phyloP scores from a whole-genome alignment of 2,797 vertebrate species.

The Takifugu rubripes region DNA sequence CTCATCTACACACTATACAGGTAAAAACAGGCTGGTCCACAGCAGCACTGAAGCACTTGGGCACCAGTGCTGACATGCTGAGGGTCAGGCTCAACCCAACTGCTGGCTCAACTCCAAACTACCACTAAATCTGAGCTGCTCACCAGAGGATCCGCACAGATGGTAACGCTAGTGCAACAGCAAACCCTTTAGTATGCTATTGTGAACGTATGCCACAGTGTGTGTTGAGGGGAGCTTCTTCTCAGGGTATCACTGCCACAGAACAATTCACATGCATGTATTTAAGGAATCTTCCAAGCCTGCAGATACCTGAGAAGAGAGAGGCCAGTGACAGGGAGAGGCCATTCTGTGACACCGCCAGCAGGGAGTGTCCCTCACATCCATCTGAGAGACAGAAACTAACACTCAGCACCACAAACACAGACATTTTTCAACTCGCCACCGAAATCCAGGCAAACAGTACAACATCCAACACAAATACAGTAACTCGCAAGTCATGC shows the following conservation, averaged over 20 bases:
- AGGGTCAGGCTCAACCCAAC: constrained; percentile 11
- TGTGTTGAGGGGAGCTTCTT: constrained; percentile 24
- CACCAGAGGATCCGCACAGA: too few species aligned
- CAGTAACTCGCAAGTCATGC: constrained; percentile 13
- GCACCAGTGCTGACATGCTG: constrained; percentile 15
- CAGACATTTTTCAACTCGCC: constrained; percentile 34
- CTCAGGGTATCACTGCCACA: constrained; percentile 11
- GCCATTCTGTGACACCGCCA: constrained; percentile 88
- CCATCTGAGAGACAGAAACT: constrained; percentile 91
- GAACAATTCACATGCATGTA: constrained; percentile 9
- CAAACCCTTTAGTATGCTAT: too few species aligned
- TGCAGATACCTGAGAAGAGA: constrained; percentile 89
- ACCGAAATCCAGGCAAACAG: constrained; percentile 2
- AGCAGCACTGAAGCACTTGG: constrained; percentile 14
- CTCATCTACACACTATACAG: constrained; percentile 14
- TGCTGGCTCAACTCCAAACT: constrained; percentile 40
- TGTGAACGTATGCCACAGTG: too few species aligned
- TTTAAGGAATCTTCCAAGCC: constrained; percentile 35
- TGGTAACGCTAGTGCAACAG: too few species aligned
- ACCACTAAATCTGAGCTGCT: too few species aligned
- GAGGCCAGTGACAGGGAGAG: constrained; percentile 92
- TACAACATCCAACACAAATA: neutral
- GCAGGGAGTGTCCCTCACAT: constrained; percentile 90
- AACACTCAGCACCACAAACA: constrained; percentile 65
- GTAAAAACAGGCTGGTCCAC: constrained; percentile 23